Evolutionary conservation across 2,797 vertebrate genomes (phyloP).

Genomic region (Lacerta agilis): DNA sequence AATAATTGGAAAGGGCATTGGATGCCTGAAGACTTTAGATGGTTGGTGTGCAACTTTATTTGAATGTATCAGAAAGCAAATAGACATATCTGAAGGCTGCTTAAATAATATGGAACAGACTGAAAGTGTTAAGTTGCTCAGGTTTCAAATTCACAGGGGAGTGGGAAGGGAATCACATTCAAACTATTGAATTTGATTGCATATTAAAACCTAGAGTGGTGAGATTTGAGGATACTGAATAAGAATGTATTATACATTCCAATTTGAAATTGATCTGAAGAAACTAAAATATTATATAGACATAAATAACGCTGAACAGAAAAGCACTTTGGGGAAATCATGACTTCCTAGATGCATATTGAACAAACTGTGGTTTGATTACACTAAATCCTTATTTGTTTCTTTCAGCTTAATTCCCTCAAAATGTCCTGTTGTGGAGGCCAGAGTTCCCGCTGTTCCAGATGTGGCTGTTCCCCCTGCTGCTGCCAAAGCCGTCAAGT

Average conservation of each 20-base stretch:
- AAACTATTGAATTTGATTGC: neutral
- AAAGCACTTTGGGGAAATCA: too few relatives aligned
- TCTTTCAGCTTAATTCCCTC: neutral
- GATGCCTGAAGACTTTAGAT: too few relatives aligned
- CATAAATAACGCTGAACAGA: neutral
- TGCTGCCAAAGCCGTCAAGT: neutral
- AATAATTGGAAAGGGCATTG: too few relatives aligned
- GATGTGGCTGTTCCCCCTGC: neutral
- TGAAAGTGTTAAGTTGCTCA: too few relatives aligned
- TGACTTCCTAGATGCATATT: neutral
- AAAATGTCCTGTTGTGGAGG: conserved; percentile 10
- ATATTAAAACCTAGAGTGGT: neutral
- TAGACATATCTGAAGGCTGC: too few relatives aligned
- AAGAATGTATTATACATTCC: too few relatives aligned
- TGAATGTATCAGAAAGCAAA: too few relatives aligned
- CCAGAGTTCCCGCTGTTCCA: neutral
- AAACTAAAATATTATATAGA: neutral
- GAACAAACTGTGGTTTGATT: neutral
- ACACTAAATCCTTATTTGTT: neutral
- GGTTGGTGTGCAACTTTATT: too few relatives aligned
- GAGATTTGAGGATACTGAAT: too few relatives aligned
- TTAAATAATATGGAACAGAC: neutral
- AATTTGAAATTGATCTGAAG: neutral
- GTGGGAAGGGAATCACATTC: neutral
- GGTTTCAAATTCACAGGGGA: neutral